Conservation (phyloP, 2,888 invertebrate species). For the Panopea generosa region DNA sequence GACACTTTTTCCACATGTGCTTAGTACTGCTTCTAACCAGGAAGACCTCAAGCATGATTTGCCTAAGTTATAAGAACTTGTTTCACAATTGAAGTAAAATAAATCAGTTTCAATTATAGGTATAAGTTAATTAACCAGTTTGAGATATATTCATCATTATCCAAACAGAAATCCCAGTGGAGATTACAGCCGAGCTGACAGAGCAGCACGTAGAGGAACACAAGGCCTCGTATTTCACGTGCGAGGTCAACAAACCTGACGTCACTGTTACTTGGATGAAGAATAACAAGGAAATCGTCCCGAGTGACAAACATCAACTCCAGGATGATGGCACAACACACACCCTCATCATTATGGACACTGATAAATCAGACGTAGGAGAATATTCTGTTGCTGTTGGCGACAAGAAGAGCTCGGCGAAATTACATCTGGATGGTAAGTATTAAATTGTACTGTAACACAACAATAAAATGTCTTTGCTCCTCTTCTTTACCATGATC, state of each 20-base stretch:
- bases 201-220: slow-evolving; percentile 80
- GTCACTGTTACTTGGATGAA: slow-evolving; percentile 82
- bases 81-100: too few relatives aligned
- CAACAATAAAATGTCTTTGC: too few relatives aligned
- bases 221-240: slow-evolving; percentile 78
- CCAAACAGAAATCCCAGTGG: slow-evolving; percentile 81
- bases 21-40: too few relatives aligned
- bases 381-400: slow-evolving; percentile 92
- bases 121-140: too few relatives aligned
- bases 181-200: slow-evolving; percentile 77
- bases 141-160: too few relatives aligned
- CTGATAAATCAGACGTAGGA: slow-evolving; percentile 91
- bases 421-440: slow-evolving; percentile 90
- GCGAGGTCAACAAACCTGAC: slow-evolving; percentile 81
- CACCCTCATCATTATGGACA: slow-evolving; percentile 94
- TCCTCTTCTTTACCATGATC: too few relatives aligned
- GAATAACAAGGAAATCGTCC: slow-evolving; percentile 76
- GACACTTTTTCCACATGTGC: too few relatives aligned
- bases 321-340: slow-evolving; percentile 86
- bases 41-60: too few relatives aligned
- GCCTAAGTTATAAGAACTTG: too few relatives aligned
- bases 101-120: too few relatives aligned
- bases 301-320: slow-evolving; percentile 78
- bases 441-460: slow-evolving; percentile 18
- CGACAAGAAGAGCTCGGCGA: slow-evolving; percentile 91